Base-by-base conservation (phyloP, 2,888 invertebrate species). In the Erebia epiphron region DNA sequence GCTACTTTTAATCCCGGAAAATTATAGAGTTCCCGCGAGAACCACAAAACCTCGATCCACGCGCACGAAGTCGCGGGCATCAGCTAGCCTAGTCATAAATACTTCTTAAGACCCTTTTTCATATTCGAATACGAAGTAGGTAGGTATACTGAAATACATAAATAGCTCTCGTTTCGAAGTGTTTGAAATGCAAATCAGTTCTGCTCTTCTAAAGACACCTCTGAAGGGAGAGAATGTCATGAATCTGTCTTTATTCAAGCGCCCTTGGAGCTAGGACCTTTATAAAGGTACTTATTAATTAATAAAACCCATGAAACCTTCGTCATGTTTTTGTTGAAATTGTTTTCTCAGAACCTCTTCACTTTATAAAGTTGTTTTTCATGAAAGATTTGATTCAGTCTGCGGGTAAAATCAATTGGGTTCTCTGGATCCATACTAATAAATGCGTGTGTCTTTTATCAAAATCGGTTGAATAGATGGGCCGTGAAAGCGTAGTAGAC, bases 171-270 rank as follows among this genome's bases (percentile, higher is more conserved):
- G 43, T 57, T 68, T 56, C 21, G 2, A 16, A 13, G 11, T 54
- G 62, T 63, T 68, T 68, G 56, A 46, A 68, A 68, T 68, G 63
- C 49, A 68, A 68, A 68, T 66, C 57, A 56, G 66, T 63, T 63
- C 63, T 56, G 56, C 63, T 56, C 21, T 46, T 68, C 35, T 50
- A n/a, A 43, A 63, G 63, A 68, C 54, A 63, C 46, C 35, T 35
- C 35, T 56, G 43, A 46, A 62, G 46, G 35, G 49, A 49, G 57
- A 63, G 63, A 66, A 41, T 9, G 14, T 57, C 66, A 66, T 66
- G 57, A 66, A 66, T 66, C 57, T 46, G 16, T 1, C 43, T 43
- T 66, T 64, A 64, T 64, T 64, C 64, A 41, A 64, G 50, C 62
- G 26, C 14, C 13, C 26, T 26, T 41, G n/a, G 21, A 11, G 13